Conservation (phyloP, 2,888 invertebrate species). For the Teinopalpus imperialis region DNA sequence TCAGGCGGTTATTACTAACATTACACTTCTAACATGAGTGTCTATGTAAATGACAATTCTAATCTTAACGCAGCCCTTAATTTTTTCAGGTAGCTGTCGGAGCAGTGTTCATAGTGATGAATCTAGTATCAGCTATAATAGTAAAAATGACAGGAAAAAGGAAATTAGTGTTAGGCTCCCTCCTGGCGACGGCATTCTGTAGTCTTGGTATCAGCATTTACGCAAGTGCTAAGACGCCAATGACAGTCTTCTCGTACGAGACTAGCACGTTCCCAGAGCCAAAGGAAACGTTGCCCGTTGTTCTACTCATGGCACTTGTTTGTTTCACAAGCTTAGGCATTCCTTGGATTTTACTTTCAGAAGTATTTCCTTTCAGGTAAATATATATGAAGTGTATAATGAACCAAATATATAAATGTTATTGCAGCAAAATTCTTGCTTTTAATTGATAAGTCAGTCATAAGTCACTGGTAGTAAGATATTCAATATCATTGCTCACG, state of each 20-base stretch:
- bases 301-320: slow-evolving; percentile 61
- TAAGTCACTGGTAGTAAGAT: too few species aligned
- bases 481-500: too few species aligned
- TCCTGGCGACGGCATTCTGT: slow-evolving; percentile 53
- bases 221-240: slow-evolving; percentile 43
- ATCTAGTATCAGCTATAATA: slow-evolving; percentile 55
- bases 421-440: too few species aligned
- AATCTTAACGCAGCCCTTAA: too few species aligned
- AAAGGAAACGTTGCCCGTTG: slow-evolving; percentile 63
- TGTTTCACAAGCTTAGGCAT: slow-evolving; percentile 66
- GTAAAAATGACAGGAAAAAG: slow-evolving; percentile 66
- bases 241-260: slow-evolving; percentile 64
- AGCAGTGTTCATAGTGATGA: slow-evolving; percentile 58
- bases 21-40: too few species aligned
- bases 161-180: slow-evolving; percentile 57
- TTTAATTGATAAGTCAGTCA: too few species aligned
- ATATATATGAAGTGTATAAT: too few species aligned
- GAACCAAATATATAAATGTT: too few species aligned
- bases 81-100: slow-evolving; percentile 62
- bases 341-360: slow-evolving; percentile 81
- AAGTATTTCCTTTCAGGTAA: slow-evolving; percentile 82
- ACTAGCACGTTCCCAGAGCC: slow-evolving; percentile 55
- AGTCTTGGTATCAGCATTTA: slow-evolving; percentile 60
- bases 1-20: too few species aligned
- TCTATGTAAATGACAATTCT: too few species aligned